Evolutionary conservation across 2,113 vertebrate genomes (phyloP).

Genomic region (Xiphophorus hellerii): DNA sequence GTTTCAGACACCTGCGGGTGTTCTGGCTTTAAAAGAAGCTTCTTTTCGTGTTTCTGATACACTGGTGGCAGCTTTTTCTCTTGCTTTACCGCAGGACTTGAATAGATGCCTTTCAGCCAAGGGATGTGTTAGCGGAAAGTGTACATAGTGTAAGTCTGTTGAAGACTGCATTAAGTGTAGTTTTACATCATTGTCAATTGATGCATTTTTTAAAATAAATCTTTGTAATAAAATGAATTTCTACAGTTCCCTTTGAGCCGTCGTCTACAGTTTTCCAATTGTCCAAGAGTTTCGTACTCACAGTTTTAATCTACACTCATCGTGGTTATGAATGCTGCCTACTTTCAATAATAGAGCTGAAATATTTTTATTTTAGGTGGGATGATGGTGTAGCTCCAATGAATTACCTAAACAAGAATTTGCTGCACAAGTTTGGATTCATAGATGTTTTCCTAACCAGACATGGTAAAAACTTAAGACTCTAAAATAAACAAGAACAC

Average conservation of each 20-base stretch:
- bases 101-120: not conserved
- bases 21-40: not conserved
- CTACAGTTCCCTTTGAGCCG: constrained; percentile 10
- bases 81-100: not conserved
- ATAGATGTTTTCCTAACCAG: not conserved
- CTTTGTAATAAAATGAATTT: constrained; percentile 57
- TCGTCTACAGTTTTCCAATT: too few relatives aligned
- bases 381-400: not conserved
- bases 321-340: not conserved
- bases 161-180: constrained; percentile 10
- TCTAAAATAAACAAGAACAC: not conserved
- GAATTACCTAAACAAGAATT: not conserved
- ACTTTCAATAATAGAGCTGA: not conserved
- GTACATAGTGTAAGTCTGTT: constrained; percentile 40
- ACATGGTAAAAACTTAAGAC: too few relatives aligned
- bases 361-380: not conserved
- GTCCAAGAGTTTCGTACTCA: not conserved
- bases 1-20: not conserved
- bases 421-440: not conserved
- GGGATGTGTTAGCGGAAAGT: constrained; percentile 3
- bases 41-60: not conserved
- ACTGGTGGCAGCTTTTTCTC: not conserved
- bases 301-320: not conserved
- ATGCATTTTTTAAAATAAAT: constrained; percentile 20
- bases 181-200: not conserved